phyloP scores from a whole-genome alignment of 1,140 invertebrate species.

The Megathymus violae region DNA sequence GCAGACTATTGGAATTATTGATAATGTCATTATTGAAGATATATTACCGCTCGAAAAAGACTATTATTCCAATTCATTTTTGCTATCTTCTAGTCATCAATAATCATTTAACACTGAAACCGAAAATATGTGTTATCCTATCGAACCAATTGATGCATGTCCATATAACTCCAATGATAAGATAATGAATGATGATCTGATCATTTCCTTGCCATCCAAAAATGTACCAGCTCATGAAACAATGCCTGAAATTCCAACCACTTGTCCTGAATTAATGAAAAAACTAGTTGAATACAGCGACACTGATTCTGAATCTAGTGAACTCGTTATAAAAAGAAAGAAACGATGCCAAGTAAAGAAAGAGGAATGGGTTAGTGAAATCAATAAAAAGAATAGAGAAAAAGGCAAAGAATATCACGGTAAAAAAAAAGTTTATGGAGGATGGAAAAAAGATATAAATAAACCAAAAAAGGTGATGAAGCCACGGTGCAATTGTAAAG shows the following conservation, averaged over 20 bases:
- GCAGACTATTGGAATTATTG: not conserved
- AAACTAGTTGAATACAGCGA: conserved; percentile 17
- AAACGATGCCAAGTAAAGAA: conserved; percentile 19
- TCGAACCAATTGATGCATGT: not conserved
- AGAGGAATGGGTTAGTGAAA: conserved; percentile 13
- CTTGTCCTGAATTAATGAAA: conserved; percentile 5
- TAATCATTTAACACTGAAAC: not conserved
- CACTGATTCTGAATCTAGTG: conserved; percentile 4
- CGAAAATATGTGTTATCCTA: not conserved
- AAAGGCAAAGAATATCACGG: conserved; percentile 8
- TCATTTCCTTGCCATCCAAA: not conserved
- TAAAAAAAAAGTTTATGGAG: conserved; percentile 9
- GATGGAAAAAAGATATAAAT: conserved; percentile 5
- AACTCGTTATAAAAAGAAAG: conserved; percentile 9
- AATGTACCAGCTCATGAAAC: not conserved
- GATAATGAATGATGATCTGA: conserved; percentile 2
- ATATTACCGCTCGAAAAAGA: conserved; percentile 7
- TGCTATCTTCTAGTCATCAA: conserved; percentile 1
- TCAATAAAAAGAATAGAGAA: conserved; percentile 18
- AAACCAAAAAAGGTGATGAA: conserved; percentile 17
- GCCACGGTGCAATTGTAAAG: conserved; percentile 8
- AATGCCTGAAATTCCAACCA: not conserved
- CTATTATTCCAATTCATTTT: not conserved
- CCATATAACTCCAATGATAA: conserved; percentile 2
- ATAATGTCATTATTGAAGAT: conserved; percentile 11